These are phyloP conservation scores for Drosophila ezoana DNA, from an alignment of 2,888 invertebrate species.

Conservation along the genomic window DNA sequence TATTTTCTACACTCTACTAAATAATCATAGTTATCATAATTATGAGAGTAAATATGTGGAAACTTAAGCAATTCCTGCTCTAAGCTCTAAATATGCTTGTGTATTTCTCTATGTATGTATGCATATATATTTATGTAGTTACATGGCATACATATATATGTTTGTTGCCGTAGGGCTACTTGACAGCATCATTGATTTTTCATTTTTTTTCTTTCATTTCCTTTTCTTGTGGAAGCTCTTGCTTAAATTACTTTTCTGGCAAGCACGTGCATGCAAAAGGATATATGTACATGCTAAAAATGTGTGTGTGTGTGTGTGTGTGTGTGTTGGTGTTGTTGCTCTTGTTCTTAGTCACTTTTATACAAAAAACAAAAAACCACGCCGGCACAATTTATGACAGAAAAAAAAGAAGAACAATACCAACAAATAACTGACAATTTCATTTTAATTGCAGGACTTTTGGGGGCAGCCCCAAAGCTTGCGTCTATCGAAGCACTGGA, in stretches of 20 bases:
- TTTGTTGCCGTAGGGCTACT: constrained; percentile 37
- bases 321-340: constrained; percentile 18
- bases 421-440: constrained; percentile 60
- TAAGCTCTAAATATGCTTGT: neutral
- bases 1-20: no score
- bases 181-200: constrained; percentile 80
- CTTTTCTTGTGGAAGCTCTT: constrained; percentile 24
- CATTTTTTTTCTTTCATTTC: constrained; percentile 50
- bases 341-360: constrained; percentile 21
- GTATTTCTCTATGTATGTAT: neutral
- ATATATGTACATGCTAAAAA: constrained; percentile 1
- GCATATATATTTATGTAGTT: neutral
- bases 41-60: neutral
- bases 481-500: constrained; percentile 3
- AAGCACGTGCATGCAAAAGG: constrained; percentile 68
- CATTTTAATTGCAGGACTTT: constrained; percentile 70
- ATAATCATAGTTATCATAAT: neutral
- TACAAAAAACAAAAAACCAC: constrained; percentile 12
- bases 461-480: constrained; percentile 1
- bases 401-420: constrained; percentile 5
- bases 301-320: constrained; percentile 5
- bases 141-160: neutral
- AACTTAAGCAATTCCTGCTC: neutral
- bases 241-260: constrained; percentile 51
- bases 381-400: constrained; percentile 6